A percentile compares a stretch with the other conserved stretches of the same genome.
Evolutionary conservation across 2,113 vertebrate genomes (phyloP).

Genomic region (Pogona vitticeps): DNA sequence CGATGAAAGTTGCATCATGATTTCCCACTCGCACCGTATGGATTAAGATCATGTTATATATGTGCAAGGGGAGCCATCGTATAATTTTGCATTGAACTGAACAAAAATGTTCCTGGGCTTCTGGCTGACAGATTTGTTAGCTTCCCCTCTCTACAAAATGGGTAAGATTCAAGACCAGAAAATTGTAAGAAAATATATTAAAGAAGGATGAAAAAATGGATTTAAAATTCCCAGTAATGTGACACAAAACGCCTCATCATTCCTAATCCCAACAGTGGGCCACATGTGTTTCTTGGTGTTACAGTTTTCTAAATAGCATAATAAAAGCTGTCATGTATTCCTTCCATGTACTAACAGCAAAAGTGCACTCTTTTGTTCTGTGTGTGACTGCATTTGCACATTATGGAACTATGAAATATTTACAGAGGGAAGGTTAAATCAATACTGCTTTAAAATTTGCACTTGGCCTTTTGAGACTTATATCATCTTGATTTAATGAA

Average conservation of each 20-base stretch:
- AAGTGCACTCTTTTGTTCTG: constrained; percentile 67
- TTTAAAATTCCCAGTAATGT: constrained; percentile 47
- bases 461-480: constrained; percentile 72
- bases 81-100: not conserved
- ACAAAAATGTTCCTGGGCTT: not conserved
- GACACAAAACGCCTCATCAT: constrained; percentile 40
- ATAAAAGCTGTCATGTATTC: constrained; percentile 62
- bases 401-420: constrained; percentile 77
- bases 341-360: constrained; percentile 55
- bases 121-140: not conserved
- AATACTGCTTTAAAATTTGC: constrained; percentile 79
- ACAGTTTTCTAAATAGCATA: constrained; percentile 66
- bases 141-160: not conserved
- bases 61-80: not conserved
- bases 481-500: constrained; percentile 80
- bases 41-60: not conserved
- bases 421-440: constrained; percentile 80
- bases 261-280: constrained; percentile 53
- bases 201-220: constrained; percentile 32
- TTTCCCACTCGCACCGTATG: too few species aligned
- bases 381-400: constrained; percentile 64
- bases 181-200: constrained; percentile 13
- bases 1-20: too few species aligned
- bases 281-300: constrained; percentile 51
- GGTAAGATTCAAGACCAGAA: not conserved